Base-by-base conservation (phyloP, 1,140 invertebrate species). In the Homalodisca vitripennis region DNA sequence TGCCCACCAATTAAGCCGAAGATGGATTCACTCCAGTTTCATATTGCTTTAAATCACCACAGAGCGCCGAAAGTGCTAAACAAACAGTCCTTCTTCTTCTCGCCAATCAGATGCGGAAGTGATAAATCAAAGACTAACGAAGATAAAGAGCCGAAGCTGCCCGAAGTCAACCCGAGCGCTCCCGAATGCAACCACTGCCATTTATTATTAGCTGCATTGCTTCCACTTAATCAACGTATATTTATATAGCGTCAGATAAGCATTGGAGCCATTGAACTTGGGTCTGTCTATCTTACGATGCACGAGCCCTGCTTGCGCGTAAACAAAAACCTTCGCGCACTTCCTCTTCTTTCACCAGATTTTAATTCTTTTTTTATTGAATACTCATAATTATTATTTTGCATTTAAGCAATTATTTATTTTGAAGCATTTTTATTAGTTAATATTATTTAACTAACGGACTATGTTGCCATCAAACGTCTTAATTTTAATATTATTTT, bases 111-210 rank as follows among this genome's bases (percentile, higher is more conserved):
- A 60, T 26, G 27, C 55, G 55, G 55, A 60, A 60, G 24, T 24
- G 55, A 60, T 60, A 60, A 60, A 60, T 60, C 55, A 60, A 60
- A 60, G 55, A 26, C 27, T 60, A 60, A 60, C 55, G 55, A 60
- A 60, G 55, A 60, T 26, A 26, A 30, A 60, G 55, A 27, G 55
- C 26, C 55, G 55, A 60, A 60, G 55, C 26, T 26, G 14, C 2
- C 55, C 48, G 48, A 51, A 51, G 48, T 51, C 14, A 51, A n/a
- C n/a, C 48, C 55, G 55, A 60, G 6, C 3, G 55, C 55, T 60
- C 22, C 55, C 55, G 55, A 60, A 60, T 30, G 55, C 55, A 30
- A 60, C 55, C 55, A n/a, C 22, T 60, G 55, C 55, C 55, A 60
- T 60, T 60, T 60, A 60, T 60, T 60, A 60, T 60, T 60, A 60